Base-by-base conservation (phyloP, 2,797 vertebrate species). In the Coilia nasus region DNA sequence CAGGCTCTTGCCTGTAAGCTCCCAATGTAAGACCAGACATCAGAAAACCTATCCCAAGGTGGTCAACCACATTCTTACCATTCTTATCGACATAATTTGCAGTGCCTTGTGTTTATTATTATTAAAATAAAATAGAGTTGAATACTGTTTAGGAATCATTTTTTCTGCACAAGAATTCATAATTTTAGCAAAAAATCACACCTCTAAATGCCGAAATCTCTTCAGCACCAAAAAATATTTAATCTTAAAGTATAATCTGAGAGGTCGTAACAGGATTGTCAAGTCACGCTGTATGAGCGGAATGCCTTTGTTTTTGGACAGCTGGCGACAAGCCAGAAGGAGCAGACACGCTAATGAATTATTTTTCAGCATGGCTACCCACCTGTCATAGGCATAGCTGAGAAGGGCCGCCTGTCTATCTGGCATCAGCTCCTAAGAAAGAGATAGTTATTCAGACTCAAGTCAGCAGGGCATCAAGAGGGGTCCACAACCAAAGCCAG, bases 321-420 rank as follows among this genome's bases (percentile, higher is more conserved):
- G 2, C 83, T 81, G 35, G 81, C n/a, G 0, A n/a, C 44, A 47
- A 47, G 31, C 56, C 50, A 84, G 21, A 56, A 41, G 23, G 41
- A 17, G 3, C 25, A 31, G 28, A 31, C n/a, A 15, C 82, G 75
- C 46, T 71, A 21, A 80, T 46, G 62, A 54, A 47, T 44, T 28
- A 12, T 25, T 15, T 25, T 67, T 19, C 87, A 84, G 57, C 7
- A n/a, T 12, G 10, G 28, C 67, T 75, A 90, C 90, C 50, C 78
- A 96, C 95, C 95, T 96, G 93, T 96, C 96, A 87, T 93, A 95
- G 7, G 91, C 84, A 82, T 90, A 94, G 88, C 86, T 94, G 81
- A 92, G 94, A 78, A 95, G 87, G 56, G 92, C 91, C 44, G 91
- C 75, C 0, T 90, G 84, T 90, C 92, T 95, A 28, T 95, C 95